These are phyloP conservation scores for Seriola dumerili DNA, from an alignment of 2,113 vertebrate species.

Conservation along the genomic window DNA sequence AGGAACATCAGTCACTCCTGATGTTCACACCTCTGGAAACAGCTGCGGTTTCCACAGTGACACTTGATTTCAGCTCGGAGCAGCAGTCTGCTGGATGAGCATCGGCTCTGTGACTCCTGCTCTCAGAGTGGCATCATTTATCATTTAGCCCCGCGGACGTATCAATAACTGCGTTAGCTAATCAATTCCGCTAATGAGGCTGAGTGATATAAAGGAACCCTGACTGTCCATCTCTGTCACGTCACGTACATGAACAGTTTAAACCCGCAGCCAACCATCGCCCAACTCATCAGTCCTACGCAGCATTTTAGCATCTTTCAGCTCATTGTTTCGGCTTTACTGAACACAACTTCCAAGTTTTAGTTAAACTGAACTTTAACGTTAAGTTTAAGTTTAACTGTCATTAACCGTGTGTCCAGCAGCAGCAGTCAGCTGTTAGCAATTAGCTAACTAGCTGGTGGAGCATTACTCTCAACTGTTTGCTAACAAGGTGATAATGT, in stretches of 20 bases:
- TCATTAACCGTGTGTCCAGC: too few species aligned
- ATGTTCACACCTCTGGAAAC: neutral
- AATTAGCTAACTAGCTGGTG: too few species aligned
- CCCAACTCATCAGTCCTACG: too few species aligned
- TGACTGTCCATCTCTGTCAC: constrained; percentile 36
- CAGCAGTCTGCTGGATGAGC: neutral
- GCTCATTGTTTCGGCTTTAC: too few species aligned
- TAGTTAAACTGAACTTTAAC: too few species aligned
- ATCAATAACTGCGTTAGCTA: constrained; percentile 51
- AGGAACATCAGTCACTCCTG: neutral
- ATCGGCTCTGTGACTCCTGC: constrained; percentile 46
- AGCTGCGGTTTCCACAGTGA: neutral
- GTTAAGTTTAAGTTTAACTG: too few species aligned
- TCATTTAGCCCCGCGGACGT: constrained; percentile 44
- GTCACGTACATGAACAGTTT: constrained; percentile 2
- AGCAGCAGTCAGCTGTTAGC: too few species aligned
- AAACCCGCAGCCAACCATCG: neutral
- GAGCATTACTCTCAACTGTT: too few species aligned
- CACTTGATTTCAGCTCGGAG: constrained; percentile 7
- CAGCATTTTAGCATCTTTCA: too few species aligned
- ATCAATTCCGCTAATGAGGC: constrained; percentile 66
- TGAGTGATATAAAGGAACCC: constrained; percentile 46
- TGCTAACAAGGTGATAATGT: too few species aligned
- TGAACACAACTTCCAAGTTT: too few species aligned
- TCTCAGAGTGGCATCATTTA: constrained; percentile 54